Percentiles rank a stretch among this genome's conserved stretches.
These are phyloP conservation scores for Melanophora roralis DNA, from an alignment of 2,888 invertebrate species.

Conservation along the genomic window DNA sequence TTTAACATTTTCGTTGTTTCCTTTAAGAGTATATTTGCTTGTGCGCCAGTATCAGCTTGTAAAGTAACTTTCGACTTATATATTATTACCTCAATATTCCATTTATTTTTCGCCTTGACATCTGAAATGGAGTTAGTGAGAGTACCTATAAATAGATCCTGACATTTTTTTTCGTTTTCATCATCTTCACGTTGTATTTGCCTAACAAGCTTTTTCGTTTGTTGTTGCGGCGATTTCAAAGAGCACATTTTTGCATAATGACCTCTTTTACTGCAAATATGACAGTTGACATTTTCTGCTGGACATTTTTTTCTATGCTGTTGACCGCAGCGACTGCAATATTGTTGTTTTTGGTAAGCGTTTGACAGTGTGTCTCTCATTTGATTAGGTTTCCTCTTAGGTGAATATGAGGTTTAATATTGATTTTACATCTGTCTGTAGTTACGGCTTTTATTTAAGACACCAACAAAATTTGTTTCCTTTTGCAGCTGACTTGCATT, in stretches of 20 bases:
- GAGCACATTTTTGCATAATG: too few relatives aligned
- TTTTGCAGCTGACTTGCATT: background rate
- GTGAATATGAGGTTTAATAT: background rate
- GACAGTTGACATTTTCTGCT: background rate
- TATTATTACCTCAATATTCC: background rate
- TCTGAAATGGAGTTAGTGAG: background rate
- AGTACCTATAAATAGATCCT: constrained; percentile 2
- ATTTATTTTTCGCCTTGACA: background rate
- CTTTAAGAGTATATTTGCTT: too few relatives aligned
- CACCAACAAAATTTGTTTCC: too few relatives aligned
- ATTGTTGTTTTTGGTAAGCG: too few relatives aligned
- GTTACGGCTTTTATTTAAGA: background rate
- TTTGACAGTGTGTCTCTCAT: background rate
- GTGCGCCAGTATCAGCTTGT: too few relatives aligned
- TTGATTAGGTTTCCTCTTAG: background rate
- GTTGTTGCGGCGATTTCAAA: constrained; percentile 11
- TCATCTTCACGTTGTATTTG: background rate
- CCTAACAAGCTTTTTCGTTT: constrained; percentile 14
- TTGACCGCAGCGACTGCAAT: background rate
- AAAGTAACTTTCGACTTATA: background rate
- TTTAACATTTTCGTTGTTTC: too few relatives aligned
- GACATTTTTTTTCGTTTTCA: background rate
- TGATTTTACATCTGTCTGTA: background rate
- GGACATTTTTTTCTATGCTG: too few relatives aligned
- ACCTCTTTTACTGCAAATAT: background rate